phyloP scores from a whole-genome alignment of 2,888 invertebrate species.

The Blastobasis lacticolella region DNA sequence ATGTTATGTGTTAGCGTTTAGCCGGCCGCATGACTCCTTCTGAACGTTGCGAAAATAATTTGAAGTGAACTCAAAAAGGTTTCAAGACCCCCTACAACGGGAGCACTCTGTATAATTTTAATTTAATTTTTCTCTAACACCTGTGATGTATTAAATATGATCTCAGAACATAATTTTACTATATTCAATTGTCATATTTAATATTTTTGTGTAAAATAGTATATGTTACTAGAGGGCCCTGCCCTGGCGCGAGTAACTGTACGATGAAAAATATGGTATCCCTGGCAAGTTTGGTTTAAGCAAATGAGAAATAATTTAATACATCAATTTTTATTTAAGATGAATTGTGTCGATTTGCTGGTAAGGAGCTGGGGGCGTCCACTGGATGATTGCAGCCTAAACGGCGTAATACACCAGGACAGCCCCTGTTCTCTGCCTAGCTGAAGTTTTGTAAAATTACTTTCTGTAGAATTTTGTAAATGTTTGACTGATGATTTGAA shows the following conservation, averaged over 20 bases:
- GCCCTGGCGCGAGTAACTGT: background rate
- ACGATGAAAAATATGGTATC: conserved; percentile 28
- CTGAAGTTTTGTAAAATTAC: conserved; percentile 1
- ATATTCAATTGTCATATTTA: conserved; percentile 68
- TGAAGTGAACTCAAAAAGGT: background rate
- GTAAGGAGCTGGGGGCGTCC: too few relatives aligned
- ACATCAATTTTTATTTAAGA: conserved; percentile 46
- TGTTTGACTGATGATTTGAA: conserved; percentile 15
- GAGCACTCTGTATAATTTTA: conserved; percentile 15
- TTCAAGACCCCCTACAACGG: background rate
- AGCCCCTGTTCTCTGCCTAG: background rate
- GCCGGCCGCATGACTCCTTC: background rate
- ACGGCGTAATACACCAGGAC: too few relatives aligned
- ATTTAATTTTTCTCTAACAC: conserved; percentile 64
- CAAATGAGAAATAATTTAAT: conserved; percentile 66
- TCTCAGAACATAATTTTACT: conserved; percentile 75
- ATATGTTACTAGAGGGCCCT: conserved; percentile 32
- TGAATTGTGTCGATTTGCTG: background rate
- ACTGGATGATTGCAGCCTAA: too few relatives aligned
- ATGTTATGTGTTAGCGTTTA: conserved; percentile 28
- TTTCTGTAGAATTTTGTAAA: conserved; percentile 15
- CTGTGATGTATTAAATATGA: conserved; percentile 81
- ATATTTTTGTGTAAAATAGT: conserved; percentile 55
- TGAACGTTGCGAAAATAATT: background rate
- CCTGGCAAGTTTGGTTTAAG: conserved; percentile 32